phyloP scores from a whole-genome alignment of 2,888 invertebrate genomes.

The Eupithecia abbreviata region DNA sequence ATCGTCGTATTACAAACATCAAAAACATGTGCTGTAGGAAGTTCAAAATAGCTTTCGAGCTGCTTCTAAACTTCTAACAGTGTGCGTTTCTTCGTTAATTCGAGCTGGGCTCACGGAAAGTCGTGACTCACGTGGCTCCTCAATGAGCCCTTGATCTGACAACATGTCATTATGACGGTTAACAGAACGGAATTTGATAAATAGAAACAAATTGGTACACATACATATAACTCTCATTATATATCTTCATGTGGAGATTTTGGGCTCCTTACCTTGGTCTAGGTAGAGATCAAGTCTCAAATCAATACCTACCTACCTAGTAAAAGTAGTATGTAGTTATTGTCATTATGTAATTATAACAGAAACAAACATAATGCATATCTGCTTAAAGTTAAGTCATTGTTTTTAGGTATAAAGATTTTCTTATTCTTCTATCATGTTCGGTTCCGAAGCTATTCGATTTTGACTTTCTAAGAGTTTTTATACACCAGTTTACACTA shows the following conservation, averaged over 20 bases:
- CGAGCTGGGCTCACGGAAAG: slow-evolving; percentile 45
- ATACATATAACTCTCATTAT: background rate
- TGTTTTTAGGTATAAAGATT: too few relatives aligned
- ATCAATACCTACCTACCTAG: too few relatives aligned
- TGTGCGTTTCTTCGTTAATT: slow-evolving; percentile 8
- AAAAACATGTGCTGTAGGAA: slow-evolving; percentile 11
- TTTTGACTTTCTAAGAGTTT: background rate
- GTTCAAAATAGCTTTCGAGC: slow-evolving; percentile 1
- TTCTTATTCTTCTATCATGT: background rate
- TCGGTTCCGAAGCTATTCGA: background rate
- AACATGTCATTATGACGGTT: slow-evolving; percentile 58
- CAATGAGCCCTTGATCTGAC: slow-evolving; percentile 52
- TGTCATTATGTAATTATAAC: too few relatives aligned
- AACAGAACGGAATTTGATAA: slow-evolving; percentile 45
- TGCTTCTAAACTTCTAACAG: slow-evolving; percentile 5
- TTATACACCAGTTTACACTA: background rate
- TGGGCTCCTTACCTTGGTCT: background rate
- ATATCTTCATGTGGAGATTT: background rate
- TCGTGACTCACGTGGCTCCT: slow-evolving; percentile 65
- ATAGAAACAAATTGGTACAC: slow-evolving; percentile 36
- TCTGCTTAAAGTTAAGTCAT: too few relatives aligned
- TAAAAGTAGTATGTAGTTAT: too few relatives aligned
- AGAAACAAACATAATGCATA: too few relatives aligned
- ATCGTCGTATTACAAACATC: background rate
- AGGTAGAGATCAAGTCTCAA: background rate